phyloP scores from a whole-genome alignment of 35 echinoderm and acorn worm species.

The Amphiura filiformis region DNA sequence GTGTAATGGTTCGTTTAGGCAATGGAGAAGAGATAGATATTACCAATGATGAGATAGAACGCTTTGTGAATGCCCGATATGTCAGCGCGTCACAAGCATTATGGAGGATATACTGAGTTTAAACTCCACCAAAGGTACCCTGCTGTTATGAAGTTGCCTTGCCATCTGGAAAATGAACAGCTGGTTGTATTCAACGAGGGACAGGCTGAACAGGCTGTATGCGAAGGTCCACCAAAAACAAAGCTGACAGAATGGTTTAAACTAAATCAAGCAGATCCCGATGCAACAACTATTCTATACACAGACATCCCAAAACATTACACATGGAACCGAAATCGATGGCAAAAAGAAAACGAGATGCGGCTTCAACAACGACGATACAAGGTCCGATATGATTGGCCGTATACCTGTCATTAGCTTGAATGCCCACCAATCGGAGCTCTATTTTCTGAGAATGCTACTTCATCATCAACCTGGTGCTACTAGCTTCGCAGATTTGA shows the following conservation, averaged over 20 bases:
- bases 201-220: neutral
- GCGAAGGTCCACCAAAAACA: neutral
- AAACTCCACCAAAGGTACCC: neutral
- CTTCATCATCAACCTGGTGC: slow-evolving; percentile 15
- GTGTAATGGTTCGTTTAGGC: neutral
- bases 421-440: neutral
- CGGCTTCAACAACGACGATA: neutral
- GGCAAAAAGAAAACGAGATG: too few species aligned
- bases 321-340: neutral
- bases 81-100: slow-evolving; percentile 16
- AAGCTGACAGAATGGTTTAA: neutral
- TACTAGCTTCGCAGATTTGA: slow-evolving; percentile 1
- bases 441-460: slow-evolving; percentile 19
- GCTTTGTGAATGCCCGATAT: slow-evolving; percentile 29
- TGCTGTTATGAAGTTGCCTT: neutral
- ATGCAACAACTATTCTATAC: neutral
- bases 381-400: neutral
- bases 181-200: slow-evolving; percentile 4
- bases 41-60: slow-evolving; percentile 1
- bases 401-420: slow-evolving; percentile 2
- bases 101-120: slow-evolving; percentile 11
- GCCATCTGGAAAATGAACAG: slow-evolving; percentile 16
- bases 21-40: neutral
- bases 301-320: slow-evolving; percentile 1
- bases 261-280: neutral